Evolutionary conservation across 2,797 vertebrate species (phyloP).

Genomic region (Perodicticus potto): DNA sequence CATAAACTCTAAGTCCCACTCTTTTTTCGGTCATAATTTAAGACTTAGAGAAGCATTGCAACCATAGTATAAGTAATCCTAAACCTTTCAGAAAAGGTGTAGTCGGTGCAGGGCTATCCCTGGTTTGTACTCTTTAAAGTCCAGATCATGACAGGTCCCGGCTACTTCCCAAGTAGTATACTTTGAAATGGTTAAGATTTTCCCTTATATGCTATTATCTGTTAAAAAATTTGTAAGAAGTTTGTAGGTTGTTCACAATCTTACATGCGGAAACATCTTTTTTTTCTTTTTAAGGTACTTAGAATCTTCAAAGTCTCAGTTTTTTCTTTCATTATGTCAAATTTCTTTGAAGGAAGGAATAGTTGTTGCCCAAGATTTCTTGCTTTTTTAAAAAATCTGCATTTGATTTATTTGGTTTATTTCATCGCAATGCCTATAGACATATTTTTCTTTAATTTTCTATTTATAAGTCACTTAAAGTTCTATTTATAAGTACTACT

Average conservation of each 20-base stretch:
- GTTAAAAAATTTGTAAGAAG: not conserved
- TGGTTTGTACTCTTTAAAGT: not conserved
- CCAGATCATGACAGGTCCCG: not conserved
- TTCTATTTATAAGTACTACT: not conserved
- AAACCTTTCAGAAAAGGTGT: not conserved
- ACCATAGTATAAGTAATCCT: not conserved
- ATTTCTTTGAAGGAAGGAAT: not conserved
- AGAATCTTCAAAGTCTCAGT: not conserved
- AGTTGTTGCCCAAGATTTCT: not conserved
- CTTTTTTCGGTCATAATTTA: not conserved
- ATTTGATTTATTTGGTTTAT: not conserved
- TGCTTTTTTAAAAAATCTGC: not conserved
- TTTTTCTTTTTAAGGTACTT: not conserved
- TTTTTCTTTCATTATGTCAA: constrained; percentile 32
- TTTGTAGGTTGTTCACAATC: not conserved
- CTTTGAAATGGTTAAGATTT: constrained; percentile 15
- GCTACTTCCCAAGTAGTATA: not conserved
- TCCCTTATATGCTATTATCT: not conserved
- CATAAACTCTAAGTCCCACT: not conserved
- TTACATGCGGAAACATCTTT: not conserved
- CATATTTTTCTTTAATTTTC: not conserved
- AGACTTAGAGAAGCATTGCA: not conserved
- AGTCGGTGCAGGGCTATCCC: not conserved
- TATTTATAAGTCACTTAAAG: not conserved
- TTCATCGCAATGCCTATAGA: constrained; percentile 27